Conservation (phyloP, 2,888 invertebrate species). For the Cerastis rubricosa region DNA sequence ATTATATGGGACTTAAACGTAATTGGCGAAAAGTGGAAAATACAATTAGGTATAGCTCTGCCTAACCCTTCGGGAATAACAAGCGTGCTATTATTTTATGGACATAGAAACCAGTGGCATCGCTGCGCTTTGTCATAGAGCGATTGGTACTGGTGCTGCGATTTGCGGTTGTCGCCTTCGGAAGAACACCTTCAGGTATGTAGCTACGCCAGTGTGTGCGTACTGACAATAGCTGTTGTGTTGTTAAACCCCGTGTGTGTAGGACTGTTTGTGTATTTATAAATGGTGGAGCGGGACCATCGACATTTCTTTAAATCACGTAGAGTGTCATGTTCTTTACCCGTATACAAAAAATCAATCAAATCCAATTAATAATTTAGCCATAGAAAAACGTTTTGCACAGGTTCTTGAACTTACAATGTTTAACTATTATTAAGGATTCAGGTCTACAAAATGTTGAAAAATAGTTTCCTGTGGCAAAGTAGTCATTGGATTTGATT, state of each 20-base stretch:
- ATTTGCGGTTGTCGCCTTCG: not conserved
- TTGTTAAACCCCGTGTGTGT: constrained; percentile 46
- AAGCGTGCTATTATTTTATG: not conserved
- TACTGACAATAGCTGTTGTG: constrained; percentile 34
- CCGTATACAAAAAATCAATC: too few species aligned
- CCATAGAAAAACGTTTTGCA: too few species aligned
- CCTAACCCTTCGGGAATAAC: not conserved
- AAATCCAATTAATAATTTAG: too few species aligned
- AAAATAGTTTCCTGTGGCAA: too few species aligned
- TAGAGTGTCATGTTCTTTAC: too few species aligned
- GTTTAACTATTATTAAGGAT: too few species aligned
- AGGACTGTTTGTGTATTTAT: constrained; percentile 65
- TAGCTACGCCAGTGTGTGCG: constrained; percentile 37
- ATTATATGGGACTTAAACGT: not conserved
- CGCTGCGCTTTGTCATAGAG: not conserved
- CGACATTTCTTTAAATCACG: too few species aligned
- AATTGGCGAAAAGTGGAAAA: not conserved
- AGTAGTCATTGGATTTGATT: too few species aligned
- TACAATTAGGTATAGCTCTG: not conserved
- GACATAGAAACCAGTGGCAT: not conserved
- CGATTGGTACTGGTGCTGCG: not conserved
- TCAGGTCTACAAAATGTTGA: too few species aligned
- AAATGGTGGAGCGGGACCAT: too few species aligned
- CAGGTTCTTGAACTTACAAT: too few species aligned
- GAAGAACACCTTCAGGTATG: not conserved